Conservation (phyloP, 2,113 vertebrate species). For the Rattus rattus region DNA sequence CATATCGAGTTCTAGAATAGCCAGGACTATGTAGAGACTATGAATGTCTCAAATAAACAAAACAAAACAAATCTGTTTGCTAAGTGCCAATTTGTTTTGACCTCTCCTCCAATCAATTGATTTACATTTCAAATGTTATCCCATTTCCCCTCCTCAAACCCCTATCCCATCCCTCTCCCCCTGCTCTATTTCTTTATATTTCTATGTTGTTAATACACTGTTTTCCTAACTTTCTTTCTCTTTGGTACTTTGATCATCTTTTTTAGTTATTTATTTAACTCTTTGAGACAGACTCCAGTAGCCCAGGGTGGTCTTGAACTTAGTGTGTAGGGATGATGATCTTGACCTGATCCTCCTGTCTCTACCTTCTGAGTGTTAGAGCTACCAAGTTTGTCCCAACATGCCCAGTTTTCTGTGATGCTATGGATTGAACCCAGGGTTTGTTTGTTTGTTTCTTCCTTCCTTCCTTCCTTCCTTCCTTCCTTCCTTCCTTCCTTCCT, state of each 20-base stretch:
- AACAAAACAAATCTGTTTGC: too few relatives aligned
- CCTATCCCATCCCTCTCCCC: too few relatives aligned
- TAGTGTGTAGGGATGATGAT: neutral
- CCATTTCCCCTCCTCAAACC: too few relatives aligned
- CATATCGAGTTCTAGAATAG: too few relatives aligned
- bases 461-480: too few relatives aligned
- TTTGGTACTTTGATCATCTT: neutral
- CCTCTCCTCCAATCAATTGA: too few relatives aligned
- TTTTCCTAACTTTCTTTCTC: neutral
- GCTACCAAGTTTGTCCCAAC: neutral
- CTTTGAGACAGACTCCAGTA: neutral
- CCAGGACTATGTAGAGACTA: too few relatives aligned
- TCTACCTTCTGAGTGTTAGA: neutral
- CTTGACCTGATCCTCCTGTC: neutral
- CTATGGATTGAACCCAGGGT: neutral
- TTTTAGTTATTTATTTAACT: neutral
- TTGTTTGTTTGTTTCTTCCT: neutral
- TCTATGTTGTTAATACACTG: neutral
- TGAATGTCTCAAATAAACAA: too few relatives aligned
- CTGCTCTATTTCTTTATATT: neutral
- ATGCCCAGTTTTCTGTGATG: neutral
- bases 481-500: too few relatives aligned
- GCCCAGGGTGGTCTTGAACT: neutral
- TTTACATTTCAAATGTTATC: too few relatives aligned
- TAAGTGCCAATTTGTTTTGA: too few relatives aligned